These are phyloP conservation scores for Bubalus kerabau DNA, from an alignment of 2,113 vertebrate genomes.

Conservation along the genomic window DNA sequence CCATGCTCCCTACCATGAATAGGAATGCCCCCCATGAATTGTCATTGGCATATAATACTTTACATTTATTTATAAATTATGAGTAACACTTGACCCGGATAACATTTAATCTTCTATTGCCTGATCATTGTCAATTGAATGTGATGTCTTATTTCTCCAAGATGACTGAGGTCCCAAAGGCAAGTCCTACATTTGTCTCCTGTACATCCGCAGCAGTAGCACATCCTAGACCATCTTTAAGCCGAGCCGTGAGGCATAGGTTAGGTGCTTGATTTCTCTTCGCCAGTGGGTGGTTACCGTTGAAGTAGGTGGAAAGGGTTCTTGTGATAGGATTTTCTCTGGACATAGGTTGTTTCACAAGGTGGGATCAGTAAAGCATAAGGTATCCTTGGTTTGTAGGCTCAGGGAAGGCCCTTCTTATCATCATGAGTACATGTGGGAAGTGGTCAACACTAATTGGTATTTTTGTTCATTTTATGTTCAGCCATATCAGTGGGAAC, in stretches of 20 bases:
- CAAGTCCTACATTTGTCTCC: not conserved
- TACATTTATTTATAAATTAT: not conserved
- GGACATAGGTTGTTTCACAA: too few species aligned
- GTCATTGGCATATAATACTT: not conserved
- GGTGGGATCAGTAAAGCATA: not conserved
- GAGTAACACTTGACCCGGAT: not conserved
- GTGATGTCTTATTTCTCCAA: not conserved
- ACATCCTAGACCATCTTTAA: not conserved
- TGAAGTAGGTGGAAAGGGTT: not conserved
- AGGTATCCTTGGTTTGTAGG: not conserved
- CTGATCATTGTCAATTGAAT: not conserved
- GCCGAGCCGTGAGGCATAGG: not conserved
- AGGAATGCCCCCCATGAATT: not conserved
- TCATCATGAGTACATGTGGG: not conserved
- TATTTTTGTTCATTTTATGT: constrained; percentile 59
- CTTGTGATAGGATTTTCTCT: not conserved
- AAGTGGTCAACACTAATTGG: not conserved
- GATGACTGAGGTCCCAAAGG: not conserved
- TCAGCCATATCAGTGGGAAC: constrained; percentile 90
- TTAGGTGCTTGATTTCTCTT: not conserved
- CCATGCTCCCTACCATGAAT: not conserved
- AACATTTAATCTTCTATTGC: not conserved
- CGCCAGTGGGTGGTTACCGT: not conserved
- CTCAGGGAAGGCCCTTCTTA: not conserved
- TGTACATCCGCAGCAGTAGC: not conserved